Percentiles rank a stretch among this genome's conserved stretches.
Evolutionary conservation across 2,797 vertebrate genomes (phyloP).

Genomic region (Tokudaia tokunoshimensis): DNA sequence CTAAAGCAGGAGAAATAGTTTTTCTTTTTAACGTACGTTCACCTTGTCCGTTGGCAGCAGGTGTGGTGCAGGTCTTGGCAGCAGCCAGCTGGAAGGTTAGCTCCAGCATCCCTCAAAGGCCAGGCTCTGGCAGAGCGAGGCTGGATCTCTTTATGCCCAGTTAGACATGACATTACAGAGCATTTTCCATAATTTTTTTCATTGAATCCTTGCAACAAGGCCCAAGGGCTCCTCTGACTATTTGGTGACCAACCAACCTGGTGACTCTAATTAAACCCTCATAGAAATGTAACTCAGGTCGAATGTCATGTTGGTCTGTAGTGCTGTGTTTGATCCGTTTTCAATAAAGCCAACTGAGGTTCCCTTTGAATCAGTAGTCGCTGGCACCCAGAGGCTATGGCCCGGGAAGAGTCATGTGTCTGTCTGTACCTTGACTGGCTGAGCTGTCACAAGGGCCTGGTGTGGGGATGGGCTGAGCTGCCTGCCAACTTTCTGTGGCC

Average conservation of each 20-base stretch:
- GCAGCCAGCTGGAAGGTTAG: not conserved
- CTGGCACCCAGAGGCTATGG: not conserved
- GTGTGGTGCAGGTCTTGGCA: not conserved
- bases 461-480: not conserved
- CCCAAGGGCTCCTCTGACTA: not conserved
- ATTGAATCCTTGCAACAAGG: not conserved
- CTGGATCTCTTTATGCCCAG: not conserved
- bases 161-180: not conserved
- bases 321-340: not conserved
- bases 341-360: not conserved
- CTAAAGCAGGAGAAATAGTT: not conserved
- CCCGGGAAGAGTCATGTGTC: not conserved
- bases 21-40: constrained; percentile 9
- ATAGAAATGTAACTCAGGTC: not conserved
- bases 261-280: not conserved
- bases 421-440: not conserved
- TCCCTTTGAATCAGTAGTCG: not conserved
- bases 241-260: not conserved
- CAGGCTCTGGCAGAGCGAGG: not conserved
- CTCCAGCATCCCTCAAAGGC: not conserved
- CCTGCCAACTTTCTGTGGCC: not conserved
- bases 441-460: not conserved
- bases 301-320: not conserved
- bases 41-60: not conserved
- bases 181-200: not conserved